phyloP scores from a whole-genome alignment of 1,140 invertebrate genomes.

The Cydia strobilella region DNA sequence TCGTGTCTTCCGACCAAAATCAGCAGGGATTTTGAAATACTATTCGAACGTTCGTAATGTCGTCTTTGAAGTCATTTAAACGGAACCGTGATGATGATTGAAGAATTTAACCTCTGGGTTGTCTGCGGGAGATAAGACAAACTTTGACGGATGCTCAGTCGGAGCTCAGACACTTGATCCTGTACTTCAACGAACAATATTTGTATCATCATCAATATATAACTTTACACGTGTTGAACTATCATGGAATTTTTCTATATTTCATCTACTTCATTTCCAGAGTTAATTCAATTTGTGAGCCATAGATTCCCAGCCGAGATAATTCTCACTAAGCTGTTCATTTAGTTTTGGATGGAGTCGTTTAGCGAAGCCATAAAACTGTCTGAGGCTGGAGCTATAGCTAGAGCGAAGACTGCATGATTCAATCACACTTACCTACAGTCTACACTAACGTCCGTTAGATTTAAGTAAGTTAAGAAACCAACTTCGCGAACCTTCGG shows the following conservation, averaged over 20 bases:
- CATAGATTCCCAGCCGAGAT: not conserved
- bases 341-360: conserved; percentile 12
- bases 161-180: too few species aligned
- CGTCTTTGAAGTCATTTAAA: too few species aligned
- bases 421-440: conserved; percentile 10
- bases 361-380: conserved; percentile 12
- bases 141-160: too few species aligned
- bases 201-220: too few species aligned
- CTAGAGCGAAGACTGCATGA: not conserved
- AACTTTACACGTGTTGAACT: too few species aligned
- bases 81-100: too few species aligned
- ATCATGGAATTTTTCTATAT: not conserved
- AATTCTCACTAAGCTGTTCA: conserved; percentile 2
- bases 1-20: too few species aligned
- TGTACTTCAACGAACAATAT: too few species aligned
- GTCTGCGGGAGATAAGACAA: too few species aligned
- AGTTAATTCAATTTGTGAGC: conserved; percentile 7
- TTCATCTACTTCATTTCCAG: not conserved
- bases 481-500: not conserved
- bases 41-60: too few species aligned
- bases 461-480: not conserved
- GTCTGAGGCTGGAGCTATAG: not conserved
- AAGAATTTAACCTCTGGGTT: too few species aligned
- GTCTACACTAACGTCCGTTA: not conserved
- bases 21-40: too few species aligned